These are phyloP conservation scores for Eupithecia inturbata DNA, from an alignment of 2,888 invertebrate genomes.

Conservation along the genomic window DNA sequence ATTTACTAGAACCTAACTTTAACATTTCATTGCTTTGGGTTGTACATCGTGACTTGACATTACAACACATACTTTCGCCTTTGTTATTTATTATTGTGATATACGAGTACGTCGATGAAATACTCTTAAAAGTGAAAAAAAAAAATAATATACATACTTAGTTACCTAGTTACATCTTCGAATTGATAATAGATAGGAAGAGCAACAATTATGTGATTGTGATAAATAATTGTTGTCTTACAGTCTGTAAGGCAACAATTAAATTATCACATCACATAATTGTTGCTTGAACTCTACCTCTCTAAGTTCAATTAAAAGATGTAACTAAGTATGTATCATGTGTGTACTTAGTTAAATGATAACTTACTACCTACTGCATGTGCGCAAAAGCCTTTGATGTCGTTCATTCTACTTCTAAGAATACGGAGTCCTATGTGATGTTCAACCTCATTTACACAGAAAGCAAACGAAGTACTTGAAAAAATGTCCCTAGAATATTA, in stretches of 20 bases:
- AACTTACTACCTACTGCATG: neutral
- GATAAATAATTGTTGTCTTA: too few species aligned
- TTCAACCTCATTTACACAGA: conserved; percentile 4
- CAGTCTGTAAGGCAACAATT: too few species aligned
- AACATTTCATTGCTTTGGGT: too few species aligned
- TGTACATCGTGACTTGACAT: neutral
- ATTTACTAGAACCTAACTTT: too few species aligned
- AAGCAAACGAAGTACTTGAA: neutral
- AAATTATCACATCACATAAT: too few species aligned
- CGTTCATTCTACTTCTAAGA: conserved; percentile 4
- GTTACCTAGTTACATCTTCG: too few species aligned
- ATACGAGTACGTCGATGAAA: too few species aligned
- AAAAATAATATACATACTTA: too few species aligned
- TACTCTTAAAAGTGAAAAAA: too few species aligned
- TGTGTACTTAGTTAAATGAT: neutral
- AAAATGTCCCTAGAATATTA: neutral
- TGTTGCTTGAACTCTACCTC: neutral
- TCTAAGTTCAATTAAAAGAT: neutral
- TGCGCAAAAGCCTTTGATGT: neutral
- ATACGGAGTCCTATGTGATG: neutral
- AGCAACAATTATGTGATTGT: too few species aligned
- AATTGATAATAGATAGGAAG: too few species aligned
- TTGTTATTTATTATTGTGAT: too few species aligned
- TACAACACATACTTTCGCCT: neutral
- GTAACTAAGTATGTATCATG: neutral